Base-by-base conservation (phyloP, 2,797 vertebrate species). In the Cygnus olor region DNA sequence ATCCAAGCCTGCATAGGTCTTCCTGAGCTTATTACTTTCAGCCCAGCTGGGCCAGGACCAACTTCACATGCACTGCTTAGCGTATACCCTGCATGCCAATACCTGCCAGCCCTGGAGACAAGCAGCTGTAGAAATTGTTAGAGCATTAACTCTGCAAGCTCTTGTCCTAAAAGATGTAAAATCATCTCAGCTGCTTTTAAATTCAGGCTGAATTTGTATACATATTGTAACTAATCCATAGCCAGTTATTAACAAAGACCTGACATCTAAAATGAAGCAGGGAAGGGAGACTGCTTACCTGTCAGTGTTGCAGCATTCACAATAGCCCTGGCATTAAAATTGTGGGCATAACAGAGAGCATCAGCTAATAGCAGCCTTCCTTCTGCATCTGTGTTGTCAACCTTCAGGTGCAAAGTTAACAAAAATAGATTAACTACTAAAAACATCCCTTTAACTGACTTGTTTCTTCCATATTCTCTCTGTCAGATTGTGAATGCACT, bases 321-420 rank as follows among this genome's bases (percentile, higher is more conserved):
- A 69, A 99, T 98, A 97, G 98, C 98, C 97, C 97, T 98, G 60
- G 99, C 98, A 47, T 98, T 98, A 93, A 99, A 99, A 72, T 44
- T 98, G 94, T 99, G 99, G 14, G 98, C 99, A 0, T 99, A 99
- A 95, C 98, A 99, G 65, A 99, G 98, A 0, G 99, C 99, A 36
- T 98, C 99, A 4, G 99, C 99, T 42, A 99, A 97, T 84, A 99
- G 95, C 85, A 99, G 97, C 45, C 99, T 98, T 58, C 99, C 99
- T 94, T 99, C 99, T 3, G 99, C 99, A 68, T 99, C 99, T 1
- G 99, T 99, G 94, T 99, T 99, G 96, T 99, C 99, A 44, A 99
- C 98, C 99, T 99, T 96, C 51, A 87, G 40, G 65, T 36, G 69
- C 49, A 96, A 76, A 56, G 63, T 47, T 22, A 73, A 42, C 49